These are phyloP conservation scores for Erebia aethiops DNA, from an alignment of 2,888 invertebrate genomes.

Conservation along the genomic window DNA sequence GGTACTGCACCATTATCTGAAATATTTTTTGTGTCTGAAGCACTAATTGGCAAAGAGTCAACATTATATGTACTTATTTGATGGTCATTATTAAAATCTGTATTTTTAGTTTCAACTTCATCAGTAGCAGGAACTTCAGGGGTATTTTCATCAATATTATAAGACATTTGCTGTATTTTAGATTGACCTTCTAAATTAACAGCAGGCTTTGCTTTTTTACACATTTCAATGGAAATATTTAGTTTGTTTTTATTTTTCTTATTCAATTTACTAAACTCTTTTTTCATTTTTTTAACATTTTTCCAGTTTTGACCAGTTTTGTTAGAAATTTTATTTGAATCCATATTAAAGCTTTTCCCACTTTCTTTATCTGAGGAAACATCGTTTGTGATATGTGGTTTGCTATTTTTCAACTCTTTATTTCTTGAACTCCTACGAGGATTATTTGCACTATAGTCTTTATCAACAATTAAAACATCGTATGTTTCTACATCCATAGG, in stretches of 20 bases:
- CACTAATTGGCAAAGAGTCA: slow-evolving; percentile 5
- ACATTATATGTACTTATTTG: slow-evolving; percentile 21
- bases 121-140: slow-evolving; percentile 42
- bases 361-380: slow-evolving; percentile 49
- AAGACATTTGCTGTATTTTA: slow-evolving; percentile 15
- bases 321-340: slow-evolving; percentile 50
- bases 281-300: slow-evolving; percentile 74
- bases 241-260: slow-evolving; percentile 69
- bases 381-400: slow-evolving; percentile 46
- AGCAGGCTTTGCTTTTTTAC: slow-evolving; percentile 59
- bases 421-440: slow-evolving; percentile 71
- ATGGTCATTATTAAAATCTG: slow-evolving; percentile 6
- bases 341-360: slow-evolving; percentile 47
- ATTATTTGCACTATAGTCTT: slow-evolving; percentile 57
- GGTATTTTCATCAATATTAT: slow-evolving; percentile 55
- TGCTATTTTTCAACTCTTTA: slow-evolving; percentile 51
- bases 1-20: slow-evolving; percentile 4
- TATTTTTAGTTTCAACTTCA: slow-evolving; percentile 30
- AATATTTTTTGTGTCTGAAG: not conserved
- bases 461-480: slow-evolving; percentile 51
- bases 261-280: slow-evolving; percentile 71
- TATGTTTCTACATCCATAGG: slow-evolving; percentile 64
- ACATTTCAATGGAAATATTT: slow-evolving; percentile 76
- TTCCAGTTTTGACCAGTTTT: slow-evolving; percentile 67
- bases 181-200: slow-evolving; percentile 42